Base-by-base conservation (phyloP, 2,113 vertebrate genomes). In the Paedocypris sp. region DNA sequence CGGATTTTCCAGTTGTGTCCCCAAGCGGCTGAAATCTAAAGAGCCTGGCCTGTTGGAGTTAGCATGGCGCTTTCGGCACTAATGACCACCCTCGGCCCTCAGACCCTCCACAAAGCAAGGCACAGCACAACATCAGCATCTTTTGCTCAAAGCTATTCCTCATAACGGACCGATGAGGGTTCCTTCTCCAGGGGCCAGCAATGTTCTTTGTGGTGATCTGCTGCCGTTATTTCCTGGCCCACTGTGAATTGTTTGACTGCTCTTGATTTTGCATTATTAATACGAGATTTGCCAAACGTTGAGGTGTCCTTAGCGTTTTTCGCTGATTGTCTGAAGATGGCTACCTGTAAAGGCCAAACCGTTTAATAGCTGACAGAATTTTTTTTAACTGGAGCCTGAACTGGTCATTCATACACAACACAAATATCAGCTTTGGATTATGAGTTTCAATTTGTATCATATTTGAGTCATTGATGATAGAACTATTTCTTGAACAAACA, bases 1-100 rank as follows among this genome's bases (percentile, higher is more conserved):
- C 67, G 71, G 66, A 76, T 75, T 74, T 69, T 73, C 62, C 59
- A 71, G 73, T 50, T 28, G 33, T 52, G 33, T 23, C 22, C 45
- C 19, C 10, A 12, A 46, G n/a, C 52, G 32, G 48, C 47, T 42
- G 25, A 15, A 18, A 48, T 56, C 54, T 23, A 31, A 60, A 71
- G 46, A 60, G n/a, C 36, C 12, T 5, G 45, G 26, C 56, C 48
- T 31, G 67, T 64, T 69, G 45, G 16, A 45, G 49, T 54, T 54
- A 64, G 56, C 29, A 53, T 47, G 48, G 54, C 6, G 8, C 63
- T 45, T 26, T 52, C 29, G 31, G 53, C 52, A 54, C 41, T 67
- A 71, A 67, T 67, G 69, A 67, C 49, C 52, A 51, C 38, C 38
- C 19, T 59, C 12, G 15, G 25, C 46, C 13, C 22, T 41, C 33